phyloP scores from a whole-genome alignment of 1,140 invertebrate species.

The Battus philenor region DNA sequence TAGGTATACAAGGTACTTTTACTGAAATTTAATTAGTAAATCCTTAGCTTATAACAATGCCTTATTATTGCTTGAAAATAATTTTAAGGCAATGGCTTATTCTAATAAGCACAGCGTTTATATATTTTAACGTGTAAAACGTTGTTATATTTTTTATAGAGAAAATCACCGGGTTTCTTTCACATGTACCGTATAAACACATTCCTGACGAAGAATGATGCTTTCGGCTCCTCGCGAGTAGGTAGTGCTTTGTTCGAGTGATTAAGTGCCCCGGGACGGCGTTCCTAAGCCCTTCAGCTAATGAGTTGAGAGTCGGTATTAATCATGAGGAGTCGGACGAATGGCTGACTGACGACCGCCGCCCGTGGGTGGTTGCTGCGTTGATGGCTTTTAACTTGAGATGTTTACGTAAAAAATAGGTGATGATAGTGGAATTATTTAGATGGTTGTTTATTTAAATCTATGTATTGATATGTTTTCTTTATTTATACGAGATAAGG shows the following conservation, averaged over 20 bases:
- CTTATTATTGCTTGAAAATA: too few species aligned
- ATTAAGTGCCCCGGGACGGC: conserved; percentile 66
- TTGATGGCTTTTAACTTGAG: conserved; percentile 49
- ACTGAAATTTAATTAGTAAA: too few species aligned
- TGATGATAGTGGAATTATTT: conserved; percentile 26
- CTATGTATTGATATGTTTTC: too few species aligned
- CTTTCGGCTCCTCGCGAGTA: conserved; percentile 70
- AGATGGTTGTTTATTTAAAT: conserved; percentile 11
- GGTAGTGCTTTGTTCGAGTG: conserved; percentile 74
- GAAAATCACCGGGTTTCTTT: conserved; percentile 20
- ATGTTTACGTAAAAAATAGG: conserved; percentile 40
- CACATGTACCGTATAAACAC: conserved; percentile 35
- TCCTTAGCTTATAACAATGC: too few species aligned
- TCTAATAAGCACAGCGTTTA: too few species aligned
- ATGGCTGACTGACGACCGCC: conserved; percentile 32
- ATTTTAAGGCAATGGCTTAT: too few species aligned
- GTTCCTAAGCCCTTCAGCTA: conserved; percentile 72
- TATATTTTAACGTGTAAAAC: too few species aligned
- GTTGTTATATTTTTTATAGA: too few species aligned
- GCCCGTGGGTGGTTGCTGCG: conserved; percentile 53
- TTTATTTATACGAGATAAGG: too few species aligned
- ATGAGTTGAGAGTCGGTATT: conserved; percentile 71
- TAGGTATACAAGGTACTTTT: too few species aligned
- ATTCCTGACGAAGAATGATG: conserved; percentile 75
- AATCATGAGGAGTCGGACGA: conserved; percentile 62